These are phyloP conservation scores for Enchytraeus crypticus DNA, from an alignment of 2,888 invertebrate genomes.

Conservation along the genomic window DNA sequence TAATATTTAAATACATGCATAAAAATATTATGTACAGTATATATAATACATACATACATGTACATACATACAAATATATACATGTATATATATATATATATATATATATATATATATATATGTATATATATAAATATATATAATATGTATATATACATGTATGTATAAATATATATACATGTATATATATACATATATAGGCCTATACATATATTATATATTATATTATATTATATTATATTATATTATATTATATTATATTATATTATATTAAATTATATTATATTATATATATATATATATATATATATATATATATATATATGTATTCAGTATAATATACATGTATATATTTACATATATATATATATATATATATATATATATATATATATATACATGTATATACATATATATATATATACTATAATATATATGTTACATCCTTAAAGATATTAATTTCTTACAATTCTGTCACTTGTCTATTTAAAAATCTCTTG, in stretches of 20 bases:
- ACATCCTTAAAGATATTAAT: neutral
- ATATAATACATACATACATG: no score
- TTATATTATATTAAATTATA: neutral
- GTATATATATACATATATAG: neutral
- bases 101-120: neutral
- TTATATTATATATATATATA: neutral
- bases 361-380: neutral
- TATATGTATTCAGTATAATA: no score
- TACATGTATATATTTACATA: no score
- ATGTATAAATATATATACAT: neutral
- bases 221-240: no score
- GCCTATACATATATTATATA: neutral
- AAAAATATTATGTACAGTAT: no score
- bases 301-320: neutral
- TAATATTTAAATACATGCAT: neutral
- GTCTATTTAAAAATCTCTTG: no score
- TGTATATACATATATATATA: no score
- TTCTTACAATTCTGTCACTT: no score
- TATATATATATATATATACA: slow-evolving; percentile 3
- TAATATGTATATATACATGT: neutral
- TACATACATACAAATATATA: no score
- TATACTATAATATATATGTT: no score
- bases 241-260: no score
- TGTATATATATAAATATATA: neutral
- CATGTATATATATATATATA: neutral